Evolutionary conservation across 2,888 invertebrate species (phyloP), one percentile per base, ranked within the genome.

Genomic region (Acanthosepion esculentum): DNA sequence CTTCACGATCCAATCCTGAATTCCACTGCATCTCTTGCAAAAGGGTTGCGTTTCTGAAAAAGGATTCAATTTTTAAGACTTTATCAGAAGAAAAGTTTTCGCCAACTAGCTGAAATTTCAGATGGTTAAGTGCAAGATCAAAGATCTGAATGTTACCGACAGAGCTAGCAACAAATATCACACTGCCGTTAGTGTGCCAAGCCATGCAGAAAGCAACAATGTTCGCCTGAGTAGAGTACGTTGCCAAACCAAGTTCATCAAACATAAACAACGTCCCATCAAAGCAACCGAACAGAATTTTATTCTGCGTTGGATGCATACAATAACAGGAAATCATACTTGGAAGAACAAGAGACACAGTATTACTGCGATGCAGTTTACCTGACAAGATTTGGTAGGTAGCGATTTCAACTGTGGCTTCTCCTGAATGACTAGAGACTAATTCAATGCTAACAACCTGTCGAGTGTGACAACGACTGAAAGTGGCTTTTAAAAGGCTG

Each of bases 381-480:
- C 18, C n/a, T 26, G n/a, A 18, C 53, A 53, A n/a, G 7, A 97
- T 96, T 95, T 97, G 97, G 96, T 97, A 97, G 33, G 96, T 96
- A 95, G 97, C 97, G 53, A 96, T 96, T 94, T 97, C 97, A 33
- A 97, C 96, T 55, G 96, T 96, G 3, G 96, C 96, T 78, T 97
- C 97, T 95, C 98, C 98, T 97, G 98, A 98, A 95, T 98, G 98
- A 0, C 98, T 98, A 33, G 98, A 98, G 96, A 98, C 98, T 97
- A 99, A 99, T 97, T 99, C 99, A 92, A 99, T 98, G 95, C 98
- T 98, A 97, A 98, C 98, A 96, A 98, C 98, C 96, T 98, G 98
- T 97, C 98, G 98, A 95, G 98, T 98, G 95, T 98, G 98, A 94
- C 98, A 98, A 95, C 98, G 98, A 96, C 99, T 98, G 95, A 94